Evolutionary conservation across 2,888 invertebrate genomes (phyloP).

Genomic region (Rotaria macrura): DNA sequence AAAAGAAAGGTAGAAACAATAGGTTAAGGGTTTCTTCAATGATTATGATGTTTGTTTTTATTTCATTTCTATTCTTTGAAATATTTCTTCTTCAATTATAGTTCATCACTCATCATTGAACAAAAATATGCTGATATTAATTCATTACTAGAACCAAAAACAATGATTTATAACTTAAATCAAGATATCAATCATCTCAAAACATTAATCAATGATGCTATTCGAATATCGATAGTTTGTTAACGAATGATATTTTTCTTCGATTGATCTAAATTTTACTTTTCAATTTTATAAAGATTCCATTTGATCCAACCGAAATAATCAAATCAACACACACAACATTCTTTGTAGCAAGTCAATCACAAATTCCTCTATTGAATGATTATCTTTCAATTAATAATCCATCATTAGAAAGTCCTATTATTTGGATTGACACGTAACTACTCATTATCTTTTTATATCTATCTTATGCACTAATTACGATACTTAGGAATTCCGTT

Average conservation of each 20-base stretch:
- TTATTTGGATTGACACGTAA: constrained; percentile 1
- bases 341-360: neutral
- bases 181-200: neutral
- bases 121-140: neutral
- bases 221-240: neutral
- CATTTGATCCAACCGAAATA: neutral
- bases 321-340: neutral
- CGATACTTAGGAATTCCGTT: neutral
- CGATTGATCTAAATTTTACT: no score
- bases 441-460: neutral
- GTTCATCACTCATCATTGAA: neutral
- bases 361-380: neutral
- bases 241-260: neutral
- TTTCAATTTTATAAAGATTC: neutral
- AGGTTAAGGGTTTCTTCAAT: neutral
- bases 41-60: neutral
- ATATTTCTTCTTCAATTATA: neutral
- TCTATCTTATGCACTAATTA: neutral
- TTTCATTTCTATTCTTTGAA: no score
- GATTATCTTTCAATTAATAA: neutral
- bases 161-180: neutral
- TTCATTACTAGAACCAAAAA: neutral
- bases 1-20: neutral
- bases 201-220: neutral
- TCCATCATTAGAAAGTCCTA: neutral